phyloP scores from a whole-genome alignment of 2,797 vertebrate genomes.

The Semotilus atromaculatus region DNA sequence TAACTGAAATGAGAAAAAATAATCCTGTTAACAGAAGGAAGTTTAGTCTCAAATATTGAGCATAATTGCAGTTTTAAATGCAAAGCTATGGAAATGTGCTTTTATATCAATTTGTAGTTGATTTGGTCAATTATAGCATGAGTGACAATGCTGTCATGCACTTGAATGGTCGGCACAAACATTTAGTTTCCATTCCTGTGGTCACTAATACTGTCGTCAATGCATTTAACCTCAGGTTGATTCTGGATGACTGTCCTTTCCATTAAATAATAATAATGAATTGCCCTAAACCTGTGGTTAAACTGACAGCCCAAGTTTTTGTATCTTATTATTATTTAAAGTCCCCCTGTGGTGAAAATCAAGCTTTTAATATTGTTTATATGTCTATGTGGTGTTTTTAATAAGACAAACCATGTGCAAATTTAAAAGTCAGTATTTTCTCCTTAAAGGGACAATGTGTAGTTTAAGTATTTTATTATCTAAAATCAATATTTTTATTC shows the following conservation, averaged over 20 bases:
- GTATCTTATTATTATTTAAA: neutral
- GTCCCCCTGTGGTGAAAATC: too few species aligned
- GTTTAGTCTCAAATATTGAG: constrained; percentile 29
- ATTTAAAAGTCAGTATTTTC: too few species aligned
- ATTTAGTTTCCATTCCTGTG: neutral
- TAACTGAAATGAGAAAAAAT: constrained; percentile 34
- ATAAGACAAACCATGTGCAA: too few species aligned
- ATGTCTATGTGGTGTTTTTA: too few species aligned
- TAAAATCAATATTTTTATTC: too few species aligned
- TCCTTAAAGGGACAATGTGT: too few species aligned
- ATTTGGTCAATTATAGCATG: neutral
- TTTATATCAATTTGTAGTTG: neutral
- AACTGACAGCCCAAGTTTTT: neutral
- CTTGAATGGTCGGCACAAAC: neutral
- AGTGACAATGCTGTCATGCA: neutral
- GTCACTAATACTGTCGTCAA: neutral
- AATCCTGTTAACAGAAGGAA: constrained; percentile 30
- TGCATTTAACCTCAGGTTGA: neutral
- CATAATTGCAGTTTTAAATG: neutral
- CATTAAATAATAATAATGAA: neutral
- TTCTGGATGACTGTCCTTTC: neutral
- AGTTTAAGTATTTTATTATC: too few species aligned
- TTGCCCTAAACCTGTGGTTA: neutral
- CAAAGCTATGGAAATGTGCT: neutral
- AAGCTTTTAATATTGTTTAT: too few species aligned